Evolutionary conservation across 2,113 vertebrate species (phyloP).

Genomic region (Sialia sialis): DNA sequence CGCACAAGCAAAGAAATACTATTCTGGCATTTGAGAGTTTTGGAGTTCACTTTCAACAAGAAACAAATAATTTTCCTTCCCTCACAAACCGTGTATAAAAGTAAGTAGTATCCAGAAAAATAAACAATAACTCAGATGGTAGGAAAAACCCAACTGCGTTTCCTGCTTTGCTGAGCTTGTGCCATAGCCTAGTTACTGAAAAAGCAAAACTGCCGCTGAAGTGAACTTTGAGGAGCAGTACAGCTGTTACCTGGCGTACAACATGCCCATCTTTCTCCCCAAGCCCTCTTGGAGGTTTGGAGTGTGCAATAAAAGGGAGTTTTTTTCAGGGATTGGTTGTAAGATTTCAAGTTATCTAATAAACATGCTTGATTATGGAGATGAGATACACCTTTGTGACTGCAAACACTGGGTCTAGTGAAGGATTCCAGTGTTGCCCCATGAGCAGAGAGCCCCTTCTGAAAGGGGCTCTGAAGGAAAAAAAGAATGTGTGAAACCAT

Average conservation of each 20-base stretch:
- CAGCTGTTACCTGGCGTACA: background rate
- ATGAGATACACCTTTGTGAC: background rate
- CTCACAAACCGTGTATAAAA: background rate
- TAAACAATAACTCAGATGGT: background rate
- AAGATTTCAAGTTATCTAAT: slow-evolving; percentile 51
- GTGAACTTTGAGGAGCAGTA: background rate
- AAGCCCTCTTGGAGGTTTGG: background rate
- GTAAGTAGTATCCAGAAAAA: background rate
- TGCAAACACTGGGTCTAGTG: background rate
- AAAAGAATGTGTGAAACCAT: background rate
- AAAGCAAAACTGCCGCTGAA: background rate
- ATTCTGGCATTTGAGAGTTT: background rate
- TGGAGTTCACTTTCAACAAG: slow-evolving; percentile 1
- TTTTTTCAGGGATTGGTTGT: background rate
- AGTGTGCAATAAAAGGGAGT: background rate
- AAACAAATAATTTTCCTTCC: background rate
- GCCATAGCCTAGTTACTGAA: background rate
- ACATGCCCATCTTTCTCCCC: background rate
- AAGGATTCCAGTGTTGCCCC: background rate
- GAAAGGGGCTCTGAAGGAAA: background rate
- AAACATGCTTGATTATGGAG: slow-evolving; percentile 22
- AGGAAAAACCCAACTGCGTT: background rate
- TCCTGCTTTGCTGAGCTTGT: background rate
- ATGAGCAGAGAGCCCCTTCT: background rate
- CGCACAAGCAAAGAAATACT: slow-evolving; percentile 13